These are phyloP conservation scores for Pomatorhinus ruficollis DNA, from an alignment of 2,113 vertebrate genomes.

Conservation along the genomic window DNA sequence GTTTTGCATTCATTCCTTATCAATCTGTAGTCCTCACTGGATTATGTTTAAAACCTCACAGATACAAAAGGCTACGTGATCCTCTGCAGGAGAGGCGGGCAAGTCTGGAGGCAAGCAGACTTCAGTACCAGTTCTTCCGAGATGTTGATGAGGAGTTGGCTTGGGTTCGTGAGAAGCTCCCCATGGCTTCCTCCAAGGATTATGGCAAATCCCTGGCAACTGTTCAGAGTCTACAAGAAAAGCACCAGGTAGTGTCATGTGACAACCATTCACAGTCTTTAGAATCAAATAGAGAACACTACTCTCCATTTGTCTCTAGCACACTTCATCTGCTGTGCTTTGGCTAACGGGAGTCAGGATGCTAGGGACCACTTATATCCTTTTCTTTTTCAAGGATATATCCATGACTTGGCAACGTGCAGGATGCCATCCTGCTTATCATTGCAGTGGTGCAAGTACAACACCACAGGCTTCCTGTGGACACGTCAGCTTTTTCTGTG, in stretches of 20 bases:
- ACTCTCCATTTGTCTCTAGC: neutral
- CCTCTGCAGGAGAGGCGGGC: conserved; percentile 75
- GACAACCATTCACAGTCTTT: neutral
- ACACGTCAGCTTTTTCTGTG: neutral
- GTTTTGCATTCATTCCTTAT: neutral
- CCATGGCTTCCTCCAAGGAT: conserved; percentile 71
- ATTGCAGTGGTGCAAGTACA: neutral
- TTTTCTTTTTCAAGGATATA: neutral
- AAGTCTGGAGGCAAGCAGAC: conserved; percentile 80
- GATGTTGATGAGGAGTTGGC: conserved; percentile 82
- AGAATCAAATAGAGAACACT: neutral
- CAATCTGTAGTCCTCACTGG: neutral
- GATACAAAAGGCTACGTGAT: conserved; percentile 78
- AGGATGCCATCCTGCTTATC: neutral
- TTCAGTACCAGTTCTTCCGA: conserved; percentile 83
- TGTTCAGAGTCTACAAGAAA: conserved; percentile 78
- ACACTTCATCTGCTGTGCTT: neutral
- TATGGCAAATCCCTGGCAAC: conserved; percentile 74
- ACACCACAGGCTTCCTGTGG: neutral
- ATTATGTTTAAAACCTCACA: conserved; percentile 52
- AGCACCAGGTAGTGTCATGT: conserved; percentile 80
- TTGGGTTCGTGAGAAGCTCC: conserved; percentile 83
- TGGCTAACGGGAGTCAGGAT: neutral
- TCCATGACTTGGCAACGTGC: neutral
- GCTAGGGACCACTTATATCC: neutral